These are phyloP conservation scores for Himalopsyche japonica DNA, from an alignment of 2,888 invertebrate genomes.

Conservation along the genomic window DNA sequence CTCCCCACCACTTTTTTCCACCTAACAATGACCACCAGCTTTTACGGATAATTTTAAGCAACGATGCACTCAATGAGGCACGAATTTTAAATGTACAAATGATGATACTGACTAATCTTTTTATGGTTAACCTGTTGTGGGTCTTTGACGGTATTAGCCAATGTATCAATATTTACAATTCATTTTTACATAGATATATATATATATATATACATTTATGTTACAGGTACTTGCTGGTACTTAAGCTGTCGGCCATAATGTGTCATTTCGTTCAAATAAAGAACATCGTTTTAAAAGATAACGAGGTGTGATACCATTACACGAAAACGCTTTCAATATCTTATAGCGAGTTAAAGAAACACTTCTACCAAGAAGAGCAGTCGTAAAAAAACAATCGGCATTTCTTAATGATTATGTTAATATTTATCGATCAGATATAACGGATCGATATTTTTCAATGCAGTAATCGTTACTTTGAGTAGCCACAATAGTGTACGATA, in stretches of 20 bases:
- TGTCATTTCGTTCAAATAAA: constrained; percentile 8
- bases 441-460: background rate
- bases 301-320: background rate
- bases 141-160: constrained; percentile 13
- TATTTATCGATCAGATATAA: background rate
- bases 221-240: background rate
- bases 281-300: background rate
- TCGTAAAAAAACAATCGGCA: background rate
- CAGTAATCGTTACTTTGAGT: too few species aligned
- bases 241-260: background rate
- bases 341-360: background rate
- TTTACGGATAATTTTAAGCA: too few species aligned
- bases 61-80: too few species aligned
- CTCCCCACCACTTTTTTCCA: too few species aligned
- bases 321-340: background rate
- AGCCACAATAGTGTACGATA: too few species aligned
- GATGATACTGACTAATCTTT: too few species aligned
- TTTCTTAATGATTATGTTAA: background rate
- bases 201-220: background rate
- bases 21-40: too few species aligned
- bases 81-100: too few species aligned
- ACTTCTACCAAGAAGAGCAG: background rate
- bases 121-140: too few species aligned
- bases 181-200: background rate
- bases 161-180: constrained; percentile 19